Percentiles rank a stretch among this genome's conserved stretches.
Conservation (phyloP, 1,140 invertebrate genomes). For the Nymphalis io region DNA sequence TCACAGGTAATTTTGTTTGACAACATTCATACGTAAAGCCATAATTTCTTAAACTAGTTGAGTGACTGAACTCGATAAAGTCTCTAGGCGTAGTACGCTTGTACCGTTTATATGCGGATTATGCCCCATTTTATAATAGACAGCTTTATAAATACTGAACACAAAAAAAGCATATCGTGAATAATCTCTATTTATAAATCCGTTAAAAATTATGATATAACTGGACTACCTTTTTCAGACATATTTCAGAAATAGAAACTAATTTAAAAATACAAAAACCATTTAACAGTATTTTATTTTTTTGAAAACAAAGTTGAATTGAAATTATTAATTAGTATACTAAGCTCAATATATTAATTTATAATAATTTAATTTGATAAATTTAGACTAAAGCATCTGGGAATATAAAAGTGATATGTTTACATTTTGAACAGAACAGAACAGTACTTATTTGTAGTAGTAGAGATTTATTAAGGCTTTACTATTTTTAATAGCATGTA, state of each 20-base stretch:
- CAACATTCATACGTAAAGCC: background rate
- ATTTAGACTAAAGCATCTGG: too few relatives aligned
- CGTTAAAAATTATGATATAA: background rate
- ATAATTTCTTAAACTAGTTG: background rate
- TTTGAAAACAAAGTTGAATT: background rate
- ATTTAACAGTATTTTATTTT: background rate
- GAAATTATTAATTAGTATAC: constrained; percentile 17
- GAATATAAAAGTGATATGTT: too few relatives aligned
- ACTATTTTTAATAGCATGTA: too few relatives aligned
- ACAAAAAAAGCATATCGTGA: background rate
- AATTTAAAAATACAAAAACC: background rate
- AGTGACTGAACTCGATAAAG: background rate
- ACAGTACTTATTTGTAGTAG: too few relatives aligned
- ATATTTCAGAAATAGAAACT: background rate
- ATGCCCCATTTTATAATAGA: background rate
- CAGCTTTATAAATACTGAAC: background rate
- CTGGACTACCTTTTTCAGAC: background rate
- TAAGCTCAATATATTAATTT: background rate
- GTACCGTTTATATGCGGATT: background rate
- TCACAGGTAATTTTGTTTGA: background rate
- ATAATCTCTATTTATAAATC: background rate
- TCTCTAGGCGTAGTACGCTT: background rate
- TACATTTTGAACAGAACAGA: too few relatives aligned
- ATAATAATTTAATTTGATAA: constrained; percentile 3
- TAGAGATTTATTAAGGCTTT: too few relatives aligned